phyloP scores from a whole-genome alignment of 2,113 vertebrate species.

The Macquaria australasica region DNA sequence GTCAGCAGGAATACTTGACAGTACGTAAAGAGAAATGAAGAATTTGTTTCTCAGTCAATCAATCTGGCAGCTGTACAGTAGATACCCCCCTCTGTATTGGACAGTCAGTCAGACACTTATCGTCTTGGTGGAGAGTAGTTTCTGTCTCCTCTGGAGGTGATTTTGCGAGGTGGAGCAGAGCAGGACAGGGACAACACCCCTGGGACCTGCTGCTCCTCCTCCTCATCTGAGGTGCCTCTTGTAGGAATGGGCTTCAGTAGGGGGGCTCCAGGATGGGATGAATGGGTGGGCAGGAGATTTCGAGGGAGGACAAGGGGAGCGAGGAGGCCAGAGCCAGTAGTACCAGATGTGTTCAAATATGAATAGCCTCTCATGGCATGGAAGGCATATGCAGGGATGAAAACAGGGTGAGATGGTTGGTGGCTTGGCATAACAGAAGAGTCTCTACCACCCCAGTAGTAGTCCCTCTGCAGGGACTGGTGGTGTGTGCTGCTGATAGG shows the following conservation, averaged over 20 bases:
- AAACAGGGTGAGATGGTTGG: slow-evolving; percentile 57
- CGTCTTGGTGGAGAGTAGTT: slow-evolving; percentile 46
- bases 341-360: slow-evolving; percentile 65
- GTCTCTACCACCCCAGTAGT: slow-evolving; percentile 63
- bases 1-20: background rate
- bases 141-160: slow-evolving; percentile 57
- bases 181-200: slow-evolving; percentile 31
- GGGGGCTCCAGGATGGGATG: slow-evolving; percentile 36
- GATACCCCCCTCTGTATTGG: background rate
- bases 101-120: slow-evolving; percentile 41
- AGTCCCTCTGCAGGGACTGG: slow-evolving; percentile 49
- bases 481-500: slow-evolving; percentile 20
- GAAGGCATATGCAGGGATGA: slow-evolving; percentile 73
- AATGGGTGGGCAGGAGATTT: slow-evolving; percentile 65
- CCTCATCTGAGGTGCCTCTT: slow-evolving; percentile 72
- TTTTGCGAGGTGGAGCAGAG: slow-evolving; percentile 84
- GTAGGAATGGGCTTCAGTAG: slow-evolving; percentile 47
- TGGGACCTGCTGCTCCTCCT: slow-evolving; percentile 80
- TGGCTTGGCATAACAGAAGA: slow-evolving; percentile 35
- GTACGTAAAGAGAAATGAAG: background rate
- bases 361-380: slow-evolving; percentile 76
- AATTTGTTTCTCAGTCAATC: background rate
- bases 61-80: background rate
- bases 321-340: slow-evolving; percentile 56
- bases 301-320: slow-evolving; percentile 64